Conservation (phyloP, 2,797 vertebrate species). For the Rhabdophis nuchalis region DNA sequence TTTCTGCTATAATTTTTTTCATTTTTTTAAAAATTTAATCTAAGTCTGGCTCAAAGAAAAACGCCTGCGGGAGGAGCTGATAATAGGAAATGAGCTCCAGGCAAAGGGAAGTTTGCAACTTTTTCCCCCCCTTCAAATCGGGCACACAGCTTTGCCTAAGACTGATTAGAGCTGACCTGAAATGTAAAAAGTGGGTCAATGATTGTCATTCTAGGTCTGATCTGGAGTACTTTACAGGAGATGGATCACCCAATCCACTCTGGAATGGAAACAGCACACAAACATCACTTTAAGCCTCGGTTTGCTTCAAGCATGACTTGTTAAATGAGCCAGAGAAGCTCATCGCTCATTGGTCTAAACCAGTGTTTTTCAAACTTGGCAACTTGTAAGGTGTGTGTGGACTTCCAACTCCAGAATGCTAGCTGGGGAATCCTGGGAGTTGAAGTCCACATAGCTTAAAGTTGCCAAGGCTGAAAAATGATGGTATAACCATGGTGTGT, state of each 20-base stretch:
- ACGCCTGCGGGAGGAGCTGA: background rate
- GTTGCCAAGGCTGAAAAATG: background rate
- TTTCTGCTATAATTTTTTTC: background rate
- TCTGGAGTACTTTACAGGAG: background rate
- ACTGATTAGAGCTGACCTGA: background rate
- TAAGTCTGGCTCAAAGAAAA: background rate
- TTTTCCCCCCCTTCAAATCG: background rate
- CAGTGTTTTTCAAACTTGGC: background rate
- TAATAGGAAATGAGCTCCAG: background rate
- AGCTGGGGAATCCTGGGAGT: background rate
- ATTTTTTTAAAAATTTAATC: background rate
- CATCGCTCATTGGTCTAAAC: background rate
- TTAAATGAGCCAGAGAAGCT: background rate
- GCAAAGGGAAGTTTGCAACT: background rate
- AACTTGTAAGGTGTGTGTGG: background rate
- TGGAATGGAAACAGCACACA: background rate
- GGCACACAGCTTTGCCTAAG: background rate
- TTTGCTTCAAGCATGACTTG: background rate
- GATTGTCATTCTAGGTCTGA: background rate
- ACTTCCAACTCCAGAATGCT: background rate
- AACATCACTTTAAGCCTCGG: background rate
- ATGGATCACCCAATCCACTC: background rate
- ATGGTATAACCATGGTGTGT: background rate
- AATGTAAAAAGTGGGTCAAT: background rate
- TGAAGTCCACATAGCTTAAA: background rate